phyloP scores from a whole-genome alignment of 2,113 vertebrate genomes.

The Lophura nycthemera region DNA sequence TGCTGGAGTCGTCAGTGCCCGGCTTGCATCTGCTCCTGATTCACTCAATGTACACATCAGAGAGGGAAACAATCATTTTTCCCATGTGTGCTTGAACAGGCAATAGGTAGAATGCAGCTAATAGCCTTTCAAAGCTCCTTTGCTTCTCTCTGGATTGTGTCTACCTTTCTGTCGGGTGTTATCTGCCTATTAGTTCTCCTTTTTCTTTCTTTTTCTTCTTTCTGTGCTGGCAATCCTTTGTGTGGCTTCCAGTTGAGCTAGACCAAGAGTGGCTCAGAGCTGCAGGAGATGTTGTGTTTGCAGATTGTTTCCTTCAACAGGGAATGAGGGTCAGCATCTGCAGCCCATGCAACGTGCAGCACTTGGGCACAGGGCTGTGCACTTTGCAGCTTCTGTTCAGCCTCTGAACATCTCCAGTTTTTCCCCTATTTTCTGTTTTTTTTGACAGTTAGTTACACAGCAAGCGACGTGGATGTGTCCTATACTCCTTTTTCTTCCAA shows the following conservation, averaged over 20 bases:
- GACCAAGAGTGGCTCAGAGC: not conserved
- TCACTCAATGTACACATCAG: not conserved
- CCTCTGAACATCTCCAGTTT: not conserved
- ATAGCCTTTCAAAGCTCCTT: not conserved
- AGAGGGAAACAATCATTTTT: not conserved
- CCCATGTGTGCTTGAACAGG: not conserved
- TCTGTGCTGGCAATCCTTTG: not conserved
- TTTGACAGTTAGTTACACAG: not conserved
- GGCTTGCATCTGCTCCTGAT: constrained; percentile 43
- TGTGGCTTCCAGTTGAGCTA: rapidly evolving
- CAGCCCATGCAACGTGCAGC: not conserved
- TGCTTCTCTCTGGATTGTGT: not conserved
- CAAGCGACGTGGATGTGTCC: not conserved
- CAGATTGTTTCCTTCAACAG: not conserved
- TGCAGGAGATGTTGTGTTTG: not conserved
- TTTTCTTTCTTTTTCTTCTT: not conserved
- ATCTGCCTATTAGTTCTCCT: not conserved
- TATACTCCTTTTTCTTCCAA: not conserved
- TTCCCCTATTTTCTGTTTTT: not conserved
- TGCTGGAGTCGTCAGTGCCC: constrained; percentile 39
- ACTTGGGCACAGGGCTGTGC: not conserved
- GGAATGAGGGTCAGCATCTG: not conserved
- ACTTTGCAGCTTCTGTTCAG: not conserved
- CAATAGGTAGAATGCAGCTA: not conserved
- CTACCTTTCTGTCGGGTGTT: not conserved